These are phyloP conservation scores for Grapholita molesta DNA, from an alignment of 1,140 invertebrate species.

Conservation along the genomic window DNA sequence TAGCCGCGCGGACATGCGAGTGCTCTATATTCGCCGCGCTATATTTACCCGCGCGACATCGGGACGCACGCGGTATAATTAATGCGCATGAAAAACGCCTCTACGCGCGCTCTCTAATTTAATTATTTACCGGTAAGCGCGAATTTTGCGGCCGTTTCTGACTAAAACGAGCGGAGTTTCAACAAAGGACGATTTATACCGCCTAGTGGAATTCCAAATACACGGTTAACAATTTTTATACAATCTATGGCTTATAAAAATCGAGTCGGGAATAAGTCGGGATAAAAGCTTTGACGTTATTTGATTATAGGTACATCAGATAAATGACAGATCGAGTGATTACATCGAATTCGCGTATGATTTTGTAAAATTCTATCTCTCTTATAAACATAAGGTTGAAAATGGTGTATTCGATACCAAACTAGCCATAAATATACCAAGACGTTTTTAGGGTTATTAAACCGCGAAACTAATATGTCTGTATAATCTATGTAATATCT, in stretches of 20 bases:
- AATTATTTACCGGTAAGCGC: not conserved
- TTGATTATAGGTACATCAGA: no score
- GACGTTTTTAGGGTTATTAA: no score
- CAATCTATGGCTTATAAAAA: not conserved
- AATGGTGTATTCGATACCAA: no score
- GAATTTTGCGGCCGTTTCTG: not conserved
- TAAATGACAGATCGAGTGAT: no score
- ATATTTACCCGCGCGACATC: constrained; percentile 63
- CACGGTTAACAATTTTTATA: not conserved
- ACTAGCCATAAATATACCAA: no score
- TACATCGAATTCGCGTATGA: no score
- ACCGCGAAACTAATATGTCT: no score
- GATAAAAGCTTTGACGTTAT: no score
- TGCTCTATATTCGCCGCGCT: constrained; percentile 56
- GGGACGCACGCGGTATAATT: constrained; percentile 8
- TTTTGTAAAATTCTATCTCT: no score
- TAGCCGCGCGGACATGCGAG: constrained; percentile 42
- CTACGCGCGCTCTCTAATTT: constrained; percentile 9
- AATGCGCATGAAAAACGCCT: constrained; percentile 12
- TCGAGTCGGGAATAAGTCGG: no score
- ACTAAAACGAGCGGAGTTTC: not conserved
- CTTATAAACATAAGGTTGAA: no score
- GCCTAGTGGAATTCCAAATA: not conserved
- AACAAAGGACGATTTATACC: not conserved
- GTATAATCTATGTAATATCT: no score